Evolutionary conservation across 2,888 invertebrate species (phyloP).

Genomic region (Andrena dorsata): DNA sequence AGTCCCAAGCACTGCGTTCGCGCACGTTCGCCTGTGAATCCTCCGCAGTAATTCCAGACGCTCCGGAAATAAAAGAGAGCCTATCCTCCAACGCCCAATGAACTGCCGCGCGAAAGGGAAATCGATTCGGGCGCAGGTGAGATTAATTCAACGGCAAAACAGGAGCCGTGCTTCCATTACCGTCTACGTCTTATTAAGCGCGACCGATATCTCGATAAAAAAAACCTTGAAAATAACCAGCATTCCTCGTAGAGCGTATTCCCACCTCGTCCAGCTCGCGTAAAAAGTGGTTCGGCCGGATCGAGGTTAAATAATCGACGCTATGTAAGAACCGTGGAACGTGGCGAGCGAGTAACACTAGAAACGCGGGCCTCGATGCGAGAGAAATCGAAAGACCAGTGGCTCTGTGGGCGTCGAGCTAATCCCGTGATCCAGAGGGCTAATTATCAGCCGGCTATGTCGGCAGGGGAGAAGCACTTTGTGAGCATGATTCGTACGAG

Average conservation of each 20-base stretch:
- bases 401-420: slow-evolving; percentile 36
- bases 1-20: neutral
- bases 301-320: slow-evolving; percentile 56
- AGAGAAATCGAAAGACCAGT: slow-evolving; percentile 45
- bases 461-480: slow-evolving; percentile 33
- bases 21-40: neutral
- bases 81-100: too few species aligned
- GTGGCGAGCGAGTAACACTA: slow-evolving; percentile 42
- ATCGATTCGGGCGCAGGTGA: neutral
- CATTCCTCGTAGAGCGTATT: slow-evolving; percentile 28
- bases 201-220: slow-evolving; percentile 17
- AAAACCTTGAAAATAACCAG: slow-evolving; percentile 42
- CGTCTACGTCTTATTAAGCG: slow-evolving; percentile 32
- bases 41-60: neutral
- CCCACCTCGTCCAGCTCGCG: neutral
- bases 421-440: slow-evolving; percentile 44
- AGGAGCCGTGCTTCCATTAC: slow-evolving; percentile 15
- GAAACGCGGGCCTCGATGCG: slow-evolving; percentile 33
- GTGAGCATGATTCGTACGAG: slow-evolving; percentile 19
- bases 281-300: slow-evolving; percentile 47
- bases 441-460: slow-evolving; percentile 58
- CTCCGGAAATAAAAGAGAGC: neutral
- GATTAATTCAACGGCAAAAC: slow-evolving; percentile 5
- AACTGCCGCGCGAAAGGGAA: slow-evolving; percentile 5
- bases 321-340: slow-evolving; percentile 38